Percentiles rank a stretch among this genome's conserved stretches.
Conservation (phyloP, 2,888 invertebrate species). For the Nephrocerus scutellatus region DNA sequence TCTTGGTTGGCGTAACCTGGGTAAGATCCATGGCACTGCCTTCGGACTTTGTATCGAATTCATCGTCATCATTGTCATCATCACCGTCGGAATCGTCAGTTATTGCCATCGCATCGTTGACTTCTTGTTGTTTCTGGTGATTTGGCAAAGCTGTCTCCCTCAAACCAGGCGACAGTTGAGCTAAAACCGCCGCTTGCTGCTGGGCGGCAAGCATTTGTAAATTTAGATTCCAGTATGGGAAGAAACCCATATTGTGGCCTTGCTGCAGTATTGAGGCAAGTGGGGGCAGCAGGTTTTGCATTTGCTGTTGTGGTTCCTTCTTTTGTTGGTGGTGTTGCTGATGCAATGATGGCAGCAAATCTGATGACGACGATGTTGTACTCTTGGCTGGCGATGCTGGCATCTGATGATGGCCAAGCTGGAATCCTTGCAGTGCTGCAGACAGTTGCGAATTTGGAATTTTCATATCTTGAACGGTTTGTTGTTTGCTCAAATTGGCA, state of each 20-base stretch:
- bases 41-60: constrained; percentile 30
- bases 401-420: constrained; percentile 21
- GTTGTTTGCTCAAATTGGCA: constrained; percentile 13
- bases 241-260: constrained; percentile 41
- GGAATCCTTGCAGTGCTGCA: constrained; percentile 38
- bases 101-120: constrained; percentile 20
- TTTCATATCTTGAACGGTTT: constrained; percentile 12
- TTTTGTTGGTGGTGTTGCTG: constrained; percentile 23
- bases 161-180: constrained; percentile 41
- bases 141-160: constrained; percentile 31
- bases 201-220: constrained; percentile 47
- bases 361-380: constrained; percentile 22
- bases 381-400: constrained; percentile 36
- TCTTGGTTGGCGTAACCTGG: constrained; percentile 40
- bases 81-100: constrained; percentile 22
- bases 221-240: constrained; percentile 47
- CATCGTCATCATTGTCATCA: constrained; percentile 31
- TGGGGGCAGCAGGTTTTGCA: constrained; percentile 32
- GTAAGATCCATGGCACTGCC: constrained; percentile 45
- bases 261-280: constrained; percentile 41
- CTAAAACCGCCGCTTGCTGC: constrained; percentile 43
- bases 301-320: constrained; percentile 14
- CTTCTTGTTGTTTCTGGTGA: constrained; percentile 25
- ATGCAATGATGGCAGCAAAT: constrained; percentile 11
- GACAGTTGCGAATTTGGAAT: constrained; percentile 32